Base-by-base conservation (phyloP, 1,140 invertebrate species). In the Dendrolimus punctatus region DNA sequence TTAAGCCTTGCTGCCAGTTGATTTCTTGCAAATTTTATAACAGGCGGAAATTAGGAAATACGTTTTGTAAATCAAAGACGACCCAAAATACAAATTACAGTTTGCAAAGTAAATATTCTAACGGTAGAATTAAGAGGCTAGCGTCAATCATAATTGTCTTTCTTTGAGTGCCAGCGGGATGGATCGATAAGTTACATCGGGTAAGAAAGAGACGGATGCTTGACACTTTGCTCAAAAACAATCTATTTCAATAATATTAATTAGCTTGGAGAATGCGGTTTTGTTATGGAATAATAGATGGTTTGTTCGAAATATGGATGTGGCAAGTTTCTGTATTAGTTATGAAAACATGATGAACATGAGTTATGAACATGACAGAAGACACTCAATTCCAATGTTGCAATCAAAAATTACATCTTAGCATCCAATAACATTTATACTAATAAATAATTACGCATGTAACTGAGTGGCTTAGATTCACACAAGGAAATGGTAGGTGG, bases 211-310 rank as follows among this genome's bases (percentile, higher is more conserved):
- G 50, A 66, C 41, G 47, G 49, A 49, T 36, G 51, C 40, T 63
- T 55, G 49, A 53, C 71, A 75, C 64, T 69, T 78, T 72, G 70
- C 73, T 70, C 70, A 73, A 69, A 73, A 73, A 75, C 72, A 75
- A 73, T 74, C 66, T 66, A 76, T 78, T 78, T 69, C 68, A 73
- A 78, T 78, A 73, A 67, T 78, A 78, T 75, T 78, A 73, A 78
- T 78, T 73, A 73, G 66, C 60, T 55, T 64, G 51, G 57, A 45
- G 63, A 51, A 60, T 52, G 50, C 65, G 51, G 49, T 64, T 58
- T 56, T 40, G 40, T 42, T 57, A 40, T 9, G 41, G 40, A 51
- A 39, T 4, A n/a, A 8, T 23, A 23, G 23, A 23, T 23, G 49
- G 48, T 46, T 2, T 23, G 7, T 40, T 37, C 41, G 49, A 49